Evolutionary conservation across 1,140 invertebrate genomes (phyloP).

Genomic region (Brachionus rotundiformis): DNA sequence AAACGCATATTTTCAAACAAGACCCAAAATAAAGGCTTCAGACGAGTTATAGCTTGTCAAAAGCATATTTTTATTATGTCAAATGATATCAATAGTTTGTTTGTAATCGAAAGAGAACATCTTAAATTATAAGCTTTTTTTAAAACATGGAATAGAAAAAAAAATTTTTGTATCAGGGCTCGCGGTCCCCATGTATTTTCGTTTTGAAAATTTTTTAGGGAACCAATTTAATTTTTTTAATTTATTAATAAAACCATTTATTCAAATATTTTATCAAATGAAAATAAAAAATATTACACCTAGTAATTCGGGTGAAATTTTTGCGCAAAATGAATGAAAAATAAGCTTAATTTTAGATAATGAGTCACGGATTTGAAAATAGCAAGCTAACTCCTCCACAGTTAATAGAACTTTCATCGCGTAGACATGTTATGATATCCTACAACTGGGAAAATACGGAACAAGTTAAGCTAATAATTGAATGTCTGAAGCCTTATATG

Average conservation of each 20-base stretch:
- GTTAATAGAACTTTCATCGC: background rate
- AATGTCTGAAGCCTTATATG: constrained; percentile 10
- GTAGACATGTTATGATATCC: constrained; percentile 39
- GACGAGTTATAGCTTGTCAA: constrained; percentile 25
- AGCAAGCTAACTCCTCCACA: background rate
- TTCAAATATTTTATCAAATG: background rate
- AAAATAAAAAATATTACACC: background rate
- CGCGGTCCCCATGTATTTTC: background rate
- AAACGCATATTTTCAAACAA: constrained; percentile 49
- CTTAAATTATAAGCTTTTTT: constrained; percentile 27
- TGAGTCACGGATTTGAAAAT: background rate
- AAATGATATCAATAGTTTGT: constrained; percentile 44
- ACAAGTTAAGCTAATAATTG: constrained; percentile 34
- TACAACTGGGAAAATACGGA: constrained; percentile 41
- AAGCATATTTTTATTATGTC: constrained; percentile 50
- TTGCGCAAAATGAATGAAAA: background rate
- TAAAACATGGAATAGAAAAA: background rate
- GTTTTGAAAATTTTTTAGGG: constrained; percentile 20
- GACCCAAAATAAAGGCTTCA: constrained; percentile 47
- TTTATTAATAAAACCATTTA: constrained; percentile 33
- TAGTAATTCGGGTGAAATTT: constrained; percentile 1
- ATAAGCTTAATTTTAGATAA: background rate
- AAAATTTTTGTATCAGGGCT: background rate
- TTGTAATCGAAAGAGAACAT: constrained; percentile 47
- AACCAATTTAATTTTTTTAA: background rate